Evolutionary conservation across 1,140 invertebrate genomes (phyloP).

Genomic region (Rhysida immarginata): DNA sequence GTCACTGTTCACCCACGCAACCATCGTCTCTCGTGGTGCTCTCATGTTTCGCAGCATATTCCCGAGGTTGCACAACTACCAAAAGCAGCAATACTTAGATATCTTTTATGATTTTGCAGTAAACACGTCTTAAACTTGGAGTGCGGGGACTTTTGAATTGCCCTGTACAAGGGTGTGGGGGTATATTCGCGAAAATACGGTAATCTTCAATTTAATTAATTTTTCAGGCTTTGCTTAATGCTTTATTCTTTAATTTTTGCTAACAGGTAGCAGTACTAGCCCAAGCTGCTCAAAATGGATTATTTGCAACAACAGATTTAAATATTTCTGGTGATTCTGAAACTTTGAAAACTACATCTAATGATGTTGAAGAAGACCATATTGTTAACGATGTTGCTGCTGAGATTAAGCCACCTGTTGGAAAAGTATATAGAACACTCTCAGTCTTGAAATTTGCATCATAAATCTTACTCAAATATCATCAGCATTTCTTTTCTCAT

Average conservation of each 20-base stretch:
- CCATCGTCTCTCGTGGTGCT: no score
- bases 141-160: no score
- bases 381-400: background rate
- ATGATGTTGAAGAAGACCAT: background rate
- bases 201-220: no score
- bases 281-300: background rate
- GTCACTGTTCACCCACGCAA: no score
- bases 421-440: constrained; percentile 10
- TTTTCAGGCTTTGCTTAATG: no score
- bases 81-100: no score
- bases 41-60: no score
- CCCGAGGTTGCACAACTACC: no score
- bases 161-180: no score
- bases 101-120: no score
- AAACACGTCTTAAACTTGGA: no score
- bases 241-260: background rate
- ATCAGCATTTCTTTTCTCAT: background rate
- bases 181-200: no score
- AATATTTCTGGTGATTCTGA: background rate
- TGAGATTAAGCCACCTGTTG: constrained; percentile 14
- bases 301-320: background rate
- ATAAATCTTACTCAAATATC: background rate
- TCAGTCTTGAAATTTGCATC: background rate
- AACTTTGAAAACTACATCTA: background rate
- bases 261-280: background rate